Evolutionary conservation across 2,113 vertebrate species (phyloP).

Genomic region (Hypomesus transpacificus): DNA sequence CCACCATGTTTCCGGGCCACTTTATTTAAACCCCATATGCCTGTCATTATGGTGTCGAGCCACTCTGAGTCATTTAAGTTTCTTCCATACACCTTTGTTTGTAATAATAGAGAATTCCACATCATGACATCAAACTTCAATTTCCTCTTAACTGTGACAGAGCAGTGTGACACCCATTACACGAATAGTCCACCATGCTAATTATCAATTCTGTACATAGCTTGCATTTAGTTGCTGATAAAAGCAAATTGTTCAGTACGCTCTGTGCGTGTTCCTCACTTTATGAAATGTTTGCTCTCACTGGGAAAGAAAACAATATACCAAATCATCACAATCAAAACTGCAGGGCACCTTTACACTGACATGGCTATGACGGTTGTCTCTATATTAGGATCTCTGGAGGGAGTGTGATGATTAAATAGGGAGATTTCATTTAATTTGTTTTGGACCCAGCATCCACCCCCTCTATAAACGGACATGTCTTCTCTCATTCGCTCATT

Average conservation of each 20-base stretch:
- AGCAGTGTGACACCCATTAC: conserved; percentile 43
- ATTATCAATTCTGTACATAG: conserved; percentile 31
- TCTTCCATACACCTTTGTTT: conserved; percentile 34
- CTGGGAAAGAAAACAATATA: conserved; percentile 51
- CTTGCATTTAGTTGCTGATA: background rate
- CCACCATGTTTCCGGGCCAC: conserved; percentile 41
- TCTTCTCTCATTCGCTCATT: too few species aligned
- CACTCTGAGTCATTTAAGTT: conserved; percentile 31
- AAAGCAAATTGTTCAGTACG: conserved; percentile 29
- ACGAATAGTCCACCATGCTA: conserved; percentile 24
- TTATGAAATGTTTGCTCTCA: conserved; percentile 48
- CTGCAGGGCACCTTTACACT: conserved; percentile 52
- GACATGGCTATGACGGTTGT: conserved; percentile 49
- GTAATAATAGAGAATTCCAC: conserved; percentile 37
- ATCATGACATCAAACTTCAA: conserved; percentile 45
- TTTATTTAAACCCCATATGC: conserved; percentile 26
- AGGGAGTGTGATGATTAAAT: conserved; percentile 64
- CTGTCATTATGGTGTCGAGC: conserved; percentile 32
- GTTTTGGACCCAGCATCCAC: conserved; percentile 39
- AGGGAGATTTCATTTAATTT: conserved; percentile 60
- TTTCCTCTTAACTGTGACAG: conserved; percentile 29
- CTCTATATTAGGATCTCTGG: conserved; percentile 46
- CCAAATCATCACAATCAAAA: conserved; percentile 51
- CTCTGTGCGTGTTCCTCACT: conserved; percentile 41
- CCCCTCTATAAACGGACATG: too few species aligned